These are phyloP conservation scores for Baccha elongata DNA, from an alignment of 2,888 invertebrate genomes.

Conservation along the genomic window DNA sequence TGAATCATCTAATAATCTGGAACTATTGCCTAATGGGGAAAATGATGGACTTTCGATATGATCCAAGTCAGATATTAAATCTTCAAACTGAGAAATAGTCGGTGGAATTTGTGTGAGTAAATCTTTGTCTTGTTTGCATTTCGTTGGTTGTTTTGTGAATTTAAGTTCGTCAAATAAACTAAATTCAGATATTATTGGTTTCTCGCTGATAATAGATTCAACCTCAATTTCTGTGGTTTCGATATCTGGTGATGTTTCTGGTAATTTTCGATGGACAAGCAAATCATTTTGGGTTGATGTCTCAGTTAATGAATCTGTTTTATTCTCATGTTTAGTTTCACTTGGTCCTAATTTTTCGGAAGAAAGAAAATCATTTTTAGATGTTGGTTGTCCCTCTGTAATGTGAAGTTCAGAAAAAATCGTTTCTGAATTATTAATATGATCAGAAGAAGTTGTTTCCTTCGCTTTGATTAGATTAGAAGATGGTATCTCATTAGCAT, in stretches of 20 bases:
- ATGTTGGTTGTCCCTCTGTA: background rate
- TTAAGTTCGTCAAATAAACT: background rate
- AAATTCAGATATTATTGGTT: background rate
- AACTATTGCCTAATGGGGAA: background rate
- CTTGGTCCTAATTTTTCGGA: background rate
- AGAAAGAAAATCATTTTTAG: background rate
- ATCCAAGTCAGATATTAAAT: slow-evolving; percentile 51
- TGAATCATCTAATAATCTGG: slow-evolving; percentile 1
- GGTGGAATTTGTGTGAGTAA: background rate
- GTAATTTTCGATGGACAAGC: too few species aligned
- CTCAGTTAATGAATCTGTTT: background rate
- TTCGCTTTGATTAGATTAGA: too few species aligned
- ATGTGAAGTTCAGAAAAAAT: background rate
- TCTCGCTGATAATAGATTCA: background rate
- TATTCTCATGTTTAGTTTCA: background rate
- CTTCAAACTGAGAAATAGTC: slow-evolving; percentile 73
- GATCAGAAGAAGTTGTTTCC: background rate
- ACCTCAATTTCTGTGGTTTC: slow-evolving; percentile 1
- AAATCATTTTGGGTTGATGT: too few species aligned
- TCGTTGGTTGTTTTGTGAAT: background rate
- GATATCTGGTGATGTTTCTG: too few species aligned
- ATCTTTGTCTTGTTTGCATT: background rate
- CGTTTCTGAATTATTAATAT: background rate
- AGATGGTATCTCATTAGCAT: background rate
- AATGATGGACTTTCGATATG: slow-evolving; percentile 8